Conservation (phyloP, 2,113 vertebrate species). For the Phyllostomus hastatus region DNA sequence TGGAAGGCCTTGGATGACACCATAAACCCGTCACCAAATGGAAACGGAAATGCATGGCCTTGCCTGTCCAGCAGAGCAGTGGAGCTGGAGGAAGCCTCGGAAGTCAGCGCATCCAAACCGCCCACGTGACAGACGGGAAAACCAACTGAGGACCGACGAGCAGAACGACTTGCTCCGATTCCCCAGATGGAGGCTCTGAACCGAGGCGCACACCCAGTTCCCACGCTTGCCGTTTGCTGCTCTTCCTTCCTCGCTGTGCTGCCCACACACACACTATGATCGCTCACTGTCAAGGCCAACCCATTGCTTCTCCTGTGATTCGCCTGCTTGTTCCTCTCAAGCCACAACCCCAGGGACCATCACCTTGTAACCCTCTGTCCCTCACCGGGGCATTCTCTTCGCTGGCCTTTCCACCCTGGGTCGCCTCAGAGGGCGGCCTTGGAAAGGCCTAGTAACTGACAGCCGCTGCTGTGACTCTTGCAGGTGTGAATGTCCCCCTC, state of each 20-base stretch:
- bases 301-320: background rate
- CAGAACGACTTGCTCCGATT: background rate
- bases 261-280: background rate
- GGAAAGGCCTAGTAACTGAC: background rate
- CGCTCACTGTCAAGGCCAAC: background rate
- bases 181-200: too few relatives aligned
- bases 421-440: background rate
- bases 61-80: background rate
- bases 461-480: background rate
- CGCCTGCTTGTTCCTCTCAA: background rate
- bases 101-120: background rate
- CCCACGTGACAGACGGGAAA: background rate
- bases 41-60: background rate
- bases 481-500: background rate
- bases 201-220: background rate
- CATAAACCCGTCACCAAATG: background rate
- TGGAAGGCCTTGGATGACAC: background rate
- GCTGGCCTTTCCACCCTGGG: background rate
- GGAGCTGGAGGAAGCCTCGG: background rate
- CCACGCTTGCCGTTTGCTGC: background rate
- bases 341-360: background rate
- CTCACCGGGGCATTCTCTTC: background rate
- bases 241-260: background rate
- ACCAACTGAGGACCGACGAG: background rate
- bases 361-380: background rate